Percentiles rank a stretch among this genome's conserved stretches.
Conservation (phyloP, 2,888 invertebrate species). For the Hecatera dysodea region DNA sequence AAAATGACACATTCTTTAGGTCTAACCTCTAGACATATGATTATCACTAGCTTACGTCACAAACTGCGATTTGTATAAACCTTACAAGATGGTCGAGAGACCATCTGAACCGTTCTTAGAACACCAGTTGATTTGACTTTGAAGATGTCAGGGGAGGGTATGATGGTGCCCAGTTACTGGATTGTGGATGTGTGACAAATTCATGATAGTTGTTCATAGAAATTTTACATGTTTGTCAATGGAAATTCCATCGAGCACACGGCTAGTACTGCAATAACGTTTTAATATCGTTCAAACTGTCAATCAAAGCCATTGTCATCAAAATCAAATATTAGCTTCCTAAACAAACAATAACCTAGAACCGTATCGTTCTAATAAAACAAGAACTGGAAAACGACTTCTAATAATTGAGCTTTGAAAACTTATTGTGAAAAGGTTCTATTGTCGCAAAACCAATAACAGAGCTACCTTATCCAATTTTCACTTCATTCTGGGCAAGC, state of each 20-base stretch:
- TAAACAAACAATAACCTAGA: slow-evolving; percentile 24
- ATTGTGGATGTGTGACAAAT: too few species aligned
- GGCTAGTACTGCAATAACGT: not conserved
- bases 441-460: slow-evolving; percentile 76
- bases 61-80: slow-evolving; percentile 38
- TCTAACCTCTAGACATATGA: slow-evolving; percentile 21
- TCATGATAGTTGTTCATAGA: not conserved
- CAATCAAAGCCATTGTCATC: not conserved
- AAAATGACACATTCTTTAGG: slow-evolving; percentile 7
- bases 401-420: slow-evolving; percentile 71
- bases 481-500: slow-evolving; percentile 75
- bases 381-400: slow-evolving; percentile 54
- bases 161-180: too few species aligned
- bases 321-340: slow-evolving; percentile 27
- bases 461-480: slow-evolving; percentile 77
- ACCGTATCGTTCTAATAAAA: slow-evolving; percentile 39
- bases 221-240: not conserved
- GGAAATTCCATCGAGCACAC: not conserved
- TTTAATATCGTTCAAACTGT: not conserved
- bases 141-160: too few species aligned
- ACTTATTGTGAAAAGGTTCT: slow-evolving; percentile 74
- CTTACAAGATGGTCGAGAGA: slow-evolving; percentile 33
- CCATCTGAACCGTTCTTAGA: not conserved
- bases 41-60: slow-evolving; percentile 44
- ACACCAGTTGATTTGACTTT: too few species aligned